These are phyloP conservation scores for Platysternon megacephalum DNA, from an alignment of 2,113 vertebrate genomes.

Conservation along the genomic window DNA sequence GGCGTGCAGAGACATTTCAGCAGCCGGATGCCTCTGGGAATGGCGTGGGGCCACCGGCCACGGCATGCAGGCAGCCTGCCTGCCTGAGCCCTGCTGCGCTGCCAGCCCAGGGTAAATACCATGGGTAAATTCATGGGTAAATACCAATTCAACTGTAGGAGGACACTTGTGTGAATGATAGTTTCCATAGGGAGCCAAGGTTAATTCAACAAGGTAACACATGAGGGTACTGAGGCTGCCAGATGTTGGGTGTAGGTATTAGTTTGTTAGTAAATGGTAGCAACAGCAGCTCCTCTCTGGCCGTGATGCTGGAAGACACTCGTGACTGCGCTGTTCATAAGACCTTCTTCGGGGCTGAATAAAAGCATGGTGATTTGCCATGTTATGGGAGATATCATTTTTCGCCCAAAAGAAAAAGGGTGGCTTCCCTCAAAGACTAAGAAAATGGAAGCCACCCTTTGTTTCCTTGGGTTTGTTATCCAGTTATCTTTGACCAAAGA, in stretches of 20 bases:
- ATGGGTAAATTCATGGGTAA: no score
- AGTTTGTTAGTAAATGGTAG: neutral
- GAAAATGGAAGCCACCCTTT: neutral
- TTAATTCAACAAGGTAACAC: neutral
- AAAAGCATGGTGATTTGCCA: neutral
- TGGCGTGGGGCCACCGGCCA: no score
- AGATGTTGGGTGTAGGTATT: neutral
- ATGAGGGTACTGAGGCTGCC: neutral
- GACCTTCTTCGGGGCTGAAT: neutral
- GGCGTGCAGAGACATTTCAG: no score
- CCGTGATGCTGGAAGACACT: neutral
- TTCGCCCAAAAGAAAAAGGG: neutral
- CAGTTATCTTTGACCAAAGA: neutral
- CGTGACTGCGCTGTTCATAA: neutral
- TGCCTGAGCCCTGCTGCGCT: no score
- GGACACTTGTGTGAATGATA: neutral
- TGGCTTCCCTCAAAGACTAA: neutral
- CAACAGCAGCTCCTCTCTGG: neutral
- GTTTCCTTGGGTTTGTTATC: neutral
- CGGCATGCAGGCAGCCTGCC: no score
- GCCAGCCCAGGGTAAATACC: no score
- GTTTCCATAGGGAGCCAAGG: neutral
- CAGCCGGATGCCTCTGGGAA: no score
- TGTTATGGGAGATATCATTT: neutral
- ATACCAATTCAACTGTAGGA: neutral